Evolutionary conservation across 2,888 invertebrate species (phyloP).

Genomic region (Hirtodrosophila cameraria): DNA sequence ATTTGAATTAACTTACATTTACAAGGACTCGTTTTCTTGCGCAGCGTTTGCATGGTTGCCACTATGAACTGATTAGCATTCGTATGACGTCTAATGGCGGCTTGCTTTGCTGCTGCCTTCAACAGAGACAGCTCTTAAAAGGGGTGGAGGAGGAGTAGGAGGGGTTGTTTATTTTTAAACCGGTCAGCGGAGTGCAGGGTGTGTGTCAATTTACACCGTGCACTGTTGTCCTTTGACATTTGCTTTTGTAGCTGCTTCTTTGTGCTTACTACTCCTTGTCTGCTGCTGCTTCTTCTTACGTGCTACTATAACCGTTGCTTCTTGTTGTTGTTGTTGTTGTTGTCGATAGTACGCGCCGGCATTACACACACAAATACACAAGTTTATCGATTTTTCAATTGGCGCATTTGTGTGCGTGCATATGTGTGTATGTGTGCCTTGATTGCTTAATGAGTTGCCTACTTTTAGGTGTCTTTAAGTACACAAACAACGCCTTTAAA

Average conservation of each 20-base stretch:
- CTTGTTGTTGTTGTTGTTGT: slow-evolving; percentile 45
- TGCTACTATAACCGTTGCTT: slow-evolving; percentile 4
- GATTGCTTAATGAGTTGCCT: slow-evolving; percentile 41
- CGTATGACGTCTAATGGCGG: slow-evolving; percentile 72
- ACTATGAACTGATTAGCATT: slow-evolving; percentile 77
- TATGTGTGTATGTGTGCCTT: slow-evolving; percentile 6
- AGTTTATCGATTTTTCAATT: slow-evolving; percentile 69
- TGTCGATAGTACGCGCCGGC: slow-evolving; percentile 59
- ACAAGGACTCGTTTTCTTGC: slow-evolving; percentile 96
- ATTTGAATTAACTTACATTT: slow-evolving; percentile 90
- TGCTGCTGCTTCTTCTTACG: slow-evolving; percentile 1
- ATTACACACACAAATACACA: slow-evolving; percentile 42
- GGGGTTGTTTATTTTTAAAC: slow-evolving; percentile 23
- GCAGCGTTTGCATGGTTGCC: slow-evolving; percentile 92
- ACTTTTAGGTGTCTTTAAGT: slow-evolving; percentile 54
- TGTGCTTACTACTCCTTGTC: slow-evolving; percentile 10
- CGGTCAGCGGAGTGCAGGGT: slow-evolving; percentile 34
- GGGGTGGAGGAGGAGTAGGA: slow-evolving; percentile 2
- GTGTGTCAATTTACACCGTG: slow-evolving; percentile 27
- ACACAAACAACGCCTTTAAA: slow-evolving; percentile 32
- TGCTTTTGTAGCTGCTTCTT: slow-evolving; percentile 30
- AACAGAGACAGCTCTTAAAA: slow-evolving; percentile 12
- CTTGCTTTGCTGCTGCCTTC: slow-evolving; percentile 42
- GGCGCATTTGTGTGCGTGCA: slow-evolving; percentile 31
- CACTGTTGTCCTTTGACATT: slow-evolving; percentile 43